Evolutionary conservation across 2,888 invertebrate genomes (phyloP).

Genomic region (Lacanobia oleracea): DNA sequence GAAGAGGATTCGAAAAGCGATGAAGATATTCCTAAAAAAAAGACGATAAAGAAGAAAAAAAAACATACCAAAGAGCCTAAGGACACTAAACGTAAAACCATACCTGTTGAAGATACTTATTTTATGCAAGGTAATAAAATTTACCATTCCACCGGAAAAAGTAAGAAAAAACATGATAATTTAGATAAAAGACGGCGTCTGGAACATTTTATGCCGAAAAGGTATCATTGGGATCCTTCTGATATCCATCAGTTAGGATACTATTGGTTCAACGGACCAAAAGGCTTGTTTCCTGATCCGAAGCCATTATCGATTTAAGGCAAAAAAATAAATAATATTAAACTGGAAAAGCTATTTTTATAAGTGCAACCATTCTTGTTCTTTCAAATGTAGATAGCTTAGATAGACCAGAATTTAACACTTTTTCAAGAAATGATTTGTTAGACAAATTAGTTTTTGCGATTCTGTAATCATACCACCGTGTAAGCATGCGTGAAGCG

Average conservation of each 20-base stretch:
- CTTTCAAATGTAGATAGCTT: no score
- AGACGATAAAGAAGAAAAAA: background rate
- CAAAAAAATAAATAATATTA: background rate
- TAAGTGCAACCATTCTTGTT: no score
- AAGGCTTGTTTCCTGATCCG: slow-evolving; percentile 66
- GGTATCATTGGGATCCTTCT: slow-evolving; percentile 74
- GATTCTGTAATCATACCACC: no score
- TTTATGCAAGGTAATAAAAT: slow-evolving; percentile 48
- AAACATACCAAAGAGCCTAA: background rate
- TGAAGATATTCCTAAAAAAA: background rate
- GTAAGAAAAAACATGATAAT: background rate
- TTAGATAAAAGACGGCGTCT: slow-evolving; percentile 63
- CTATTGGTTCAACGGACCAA: slow-evolving; percentile 79
- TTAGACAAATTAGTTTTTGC: no score
- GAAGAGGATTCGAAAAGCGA: background rate
- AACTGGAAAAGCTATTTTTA: no score
- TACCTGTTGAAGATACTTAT: background rate
- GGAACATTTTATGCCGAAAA: slow-evolving; percentile 78
- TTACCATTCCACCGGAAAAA: background rate
- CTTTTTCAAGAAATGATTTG: no score
- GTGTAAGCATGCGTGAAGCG: no score
- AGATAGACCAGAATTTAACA: no score
- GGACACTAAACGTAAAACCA: slow-evolving; percentile 2
- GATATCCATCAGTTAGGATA: slow-evolving; percentile 75
- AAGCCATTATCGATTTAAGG: background rate